Base-by-base conservation (phyloP, 37 sponge, comb jelly and placozoan genomes). In the Oopsacas minuta region DNA sequence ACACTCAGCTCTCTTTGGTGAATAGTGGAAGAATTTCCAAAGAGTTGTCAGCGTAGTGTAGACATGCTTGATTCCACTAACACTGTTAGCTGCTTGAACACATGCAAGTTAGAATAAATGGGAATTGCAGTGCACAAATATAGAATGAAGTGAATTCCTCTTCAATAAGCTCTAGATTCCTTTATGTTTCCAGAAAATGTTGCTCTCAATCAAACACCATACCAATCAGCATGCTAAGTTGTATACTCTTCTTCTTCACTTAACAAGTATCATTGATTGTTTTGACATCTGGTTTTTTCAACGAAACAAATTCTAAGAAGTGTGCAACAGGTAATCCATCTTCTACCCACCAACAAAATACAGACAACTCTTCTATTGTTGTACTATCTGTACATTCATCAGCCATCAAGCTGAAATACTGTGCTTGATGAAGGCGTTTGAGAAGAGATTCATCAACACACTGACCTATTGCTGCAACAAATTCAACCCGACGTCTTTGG, bases 181-280 rank as follows among this genome's bases (percentile, higher is more conserved):
- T 86, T 35, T 85, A 17, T 37, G 38, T 30, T 85, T 22, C 91
- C 91, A 30, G 89, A 88, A 46, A 89, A 91, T 39, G 89, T 88
- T 22, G 82, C 82, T 87, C 89, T 84, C 91, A 87, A 88, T 91
- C 87, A 81, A 88, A 91, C 35, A 89, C 89, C 85, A 88, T 82
- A 53, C 91, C 91, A 12, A 87, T 39, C 37, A 87, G 52, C 51
- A 36, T 87, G 36, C 52, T 82, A 8, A 87, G 32, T 30, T 87
- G 85, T 37, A 87, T 69, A 37, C 84, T 61, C 69, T 87, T 87
- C 81, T 89, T 34, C 81, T 89, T 89, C 84, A 90, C 36, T 53
- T 87, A 90, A 28, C 87, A 39, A 87, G 90, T 38, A 37, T 39
- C 32, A 36, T 87, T 36, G 52, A 84, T 84, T 17, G 12, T 42